Conservation (phyloP, 2,113 vertebrate species). For the Sylvietta virens region DNA sequence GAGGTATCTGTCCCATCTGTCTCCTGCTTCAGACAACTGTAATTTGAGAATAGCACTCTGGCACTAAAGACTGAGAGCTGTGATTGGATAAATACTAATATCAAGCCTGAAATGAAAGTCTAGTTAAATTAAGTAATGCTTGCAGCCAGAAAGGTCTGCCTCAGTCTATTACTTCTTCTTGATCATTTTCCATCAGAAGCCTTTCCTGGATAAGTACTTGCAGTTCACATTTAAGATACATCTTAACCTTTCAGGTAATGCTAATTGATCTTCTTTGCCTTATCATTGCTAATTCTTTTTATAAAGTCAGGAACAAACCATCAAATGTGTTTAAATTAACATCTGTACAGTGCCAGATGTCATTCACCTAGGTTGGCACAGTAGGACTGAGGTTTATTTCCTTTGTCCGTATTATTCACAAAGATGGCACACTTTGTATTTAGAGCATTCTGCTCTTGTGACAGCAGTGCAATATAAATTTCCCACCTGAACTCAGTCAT, state of each 20-base stretch:
- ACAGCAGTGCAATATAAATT: neutral
- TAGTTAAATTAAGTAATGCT: neutral
- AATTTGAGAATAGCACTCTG: neutral
- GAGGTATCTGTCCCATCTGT: neutral
- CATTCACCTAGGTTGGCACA: neutral
- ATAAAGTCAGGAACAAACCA: neutral
- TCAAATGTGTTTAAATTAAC: neutral
- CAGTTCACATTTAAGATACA: neutral
- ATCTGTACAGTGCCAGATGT: neutral
- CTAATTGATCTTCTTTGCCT: neutral
- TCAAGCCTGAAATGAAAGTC: neutral
- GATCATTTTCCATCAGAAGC: neutral
- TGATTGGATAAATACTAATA: neutral
- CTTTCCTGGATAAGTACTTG: neutral
- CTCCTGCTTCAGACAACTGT: neutral
- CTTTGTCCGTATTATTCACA: neutral
- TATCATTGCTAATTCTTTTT: neutral
- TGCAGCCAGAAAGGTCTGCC: neutral
- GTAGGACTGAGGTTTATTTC: neutral
- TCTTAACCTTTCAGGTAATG: neutral
- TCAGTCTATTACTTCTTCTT: neutral
- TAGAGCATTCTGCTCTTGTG: neutral
- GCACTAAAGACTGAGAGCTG: neutral
- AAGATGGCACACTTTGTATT: neutral
- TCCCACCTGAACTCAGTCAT: neutral